Evolutionary conservation across 2,113 vertebrate genomes (phyloP), one percentile per base, ranked within the genome.

Genomic region (Calcarius ornatus): DNA sequence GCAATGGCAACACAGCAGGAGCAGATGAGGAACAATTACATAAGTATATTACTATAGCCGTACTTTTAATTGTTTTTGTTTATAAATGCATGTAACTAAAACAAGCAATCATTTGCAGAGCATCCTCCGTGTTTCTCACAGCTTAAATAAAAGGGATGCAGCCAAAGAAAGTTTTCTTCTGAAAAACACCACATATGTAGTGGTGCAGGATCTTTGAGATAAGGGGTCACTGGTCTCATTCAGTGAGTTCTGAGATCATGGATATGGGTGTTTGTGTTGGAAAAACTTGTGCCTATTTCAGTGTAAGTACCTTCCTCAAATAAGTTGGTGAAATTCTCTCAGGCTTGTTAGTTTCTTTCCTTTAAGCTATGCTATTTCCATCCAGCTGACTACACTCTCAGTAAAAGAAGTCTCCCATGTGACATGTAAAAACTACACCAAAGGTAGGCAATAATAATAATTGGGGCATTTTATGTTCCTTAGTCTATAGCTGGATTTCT

Each of bases 101-200:
- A 18, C 13, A 56, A 51, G 4, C 70, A 50, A 51, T 43, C 1
- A 66, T 78, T 66, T 71, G 18, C 25, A 51, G 53, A 75, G 25
- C 40, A 50, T 28, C n/a, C n/a, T 61, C 65, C 0, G 0, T 30
- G 45, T 42, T 88, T 45, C 76, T 61, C 23, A 37, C 56, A 75
- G 50, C 43, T 95, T 48, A 60, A 57, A 53, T 38, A 31, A 51
- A 33, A 60, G 30, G 17, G 15, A 37, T 57, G 12, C 2, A 68
- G 60, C 28, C 37, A 68, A 56, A 84, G 68, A 11, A 56, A 61
- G 47, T 21, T 73, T 31, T n/a, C 0, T 6, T 30, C 42, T 83
- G 72, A 64, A 81, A 91, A 23, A 8, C 9, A 45, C 31, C 30
- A 37, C 45, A 15, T 0, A 0, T 0, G 1, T 5, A 1, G 12